Base-by-base conservation (phyloP, 2,888 invertebrate genomes). In the Drosophila greeni region DNA sequence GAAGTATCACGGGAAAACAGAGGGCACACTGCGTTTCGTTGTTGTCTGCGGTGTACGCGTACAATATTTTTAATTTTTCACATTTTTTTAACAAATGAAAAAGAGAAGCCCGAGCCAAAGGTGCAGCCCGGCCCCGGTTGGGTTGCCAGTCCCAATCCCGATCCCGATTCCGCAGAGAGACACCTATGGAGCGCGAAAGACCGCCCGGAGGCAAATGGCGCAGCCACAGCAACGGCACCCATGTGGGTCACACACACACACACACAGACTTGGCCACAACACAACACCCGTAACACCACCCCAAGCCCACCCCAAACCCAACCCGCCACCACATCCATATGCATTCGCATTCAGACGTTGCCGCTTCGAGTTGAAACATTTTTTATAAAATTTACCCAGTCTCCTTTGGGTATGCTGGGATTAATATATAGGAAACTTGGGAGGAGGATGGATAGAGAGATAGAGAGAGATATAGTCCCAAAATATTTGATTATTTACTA, bases 1-100 rank as follows among this genome's bases (percentile, higher is more conserved):
- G 54, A 69, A 71, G 69, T 52, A 54, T 55, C 54, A 55, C 16
- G 65, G 61, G 52, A 56, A 48, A 40, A 53, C 55, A 36, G 47
- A 16, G 34, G 33, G 68, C 16, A 31, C 39, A 18, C 51, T 24
- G 24, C 23, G 42, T 26, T 16, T n/a, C 26, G n/a, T 56, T 37
- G 67, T 33, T 66, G 47, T 71, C 49, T 66, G 36, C 60, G 54
- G 36, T 66, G 43, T 20, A 75, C 58, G 72, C 60, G 70, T 56
- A 77, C 55, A 70, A 81, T 82, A 82, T 82, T 82, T 79, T 79
- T 79, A 78, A 78, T 79, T 79, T 82, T 82, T 65, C 80, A 84
- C 76, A 84, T 72, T 79, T 78, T 80, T 79, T 79, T 52, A 57
- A 43, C 49, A 68, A 60, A 52, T 52, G 48, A 53, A 60, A 62